phyloP scores from a whole-genome alignment of 2,113 vertebrate species.

The Callocephalon fimbriatum region DNA sequence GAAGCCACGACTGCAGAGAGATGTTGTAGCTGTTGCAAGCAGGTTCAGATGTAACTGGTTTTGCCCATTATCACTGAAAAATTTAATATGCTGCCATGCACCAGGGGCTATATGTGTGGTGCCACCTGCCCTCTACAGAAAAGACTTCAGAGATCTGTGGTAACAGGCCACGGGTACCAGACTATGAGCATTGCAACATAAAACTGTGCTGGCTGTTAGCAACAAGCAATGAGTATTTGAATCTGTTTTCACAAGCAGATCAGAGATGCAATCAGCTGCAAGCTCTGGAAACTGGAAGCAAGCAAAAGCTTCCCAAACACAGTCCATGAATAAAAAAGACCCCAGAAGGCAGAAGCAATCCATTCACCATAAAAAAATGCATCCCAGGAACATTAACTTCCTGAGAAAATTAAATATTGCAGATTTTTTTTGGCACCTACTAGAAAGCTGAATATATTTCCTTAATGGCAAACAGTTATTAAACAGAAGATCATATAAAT shows the following conservation, averaged over 20 bases:
- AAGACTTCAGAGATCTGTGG: not conserved
- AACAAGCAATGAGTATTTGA: not conserved
- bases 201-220: not conserved
- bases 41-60: rapidly evolving
- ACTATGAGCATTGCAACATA: not conserved
- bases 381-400: not conserved
- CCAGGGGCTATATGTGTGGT: not conserved
- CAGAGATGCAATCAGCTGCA: not conserved
- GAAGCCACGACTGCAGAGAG: not conserved
- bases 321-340: not conserved
- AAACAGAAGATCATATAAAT: not conserved
- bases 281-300: not conserved
- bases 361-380: not conserved
- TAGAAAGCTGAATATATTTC: not conserved
- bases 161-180: not conserved
- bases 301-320: not conserved
- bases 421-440: not conserved
- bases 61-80: not conserved
- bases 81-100: not conserved
- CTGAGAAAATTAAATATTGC: not conserved
- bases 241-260: not conserved
- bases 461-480: not conserved
- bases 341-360: not conserved
- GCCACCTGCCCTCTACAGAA: not conserved
- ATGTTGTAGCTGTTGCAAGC: not conserved